These are phyloP conservation scores for Drosophila parabipectinata DNA, from an alignment of 1,140 invertebrate species.

Conservation along the genomic window DNA sequence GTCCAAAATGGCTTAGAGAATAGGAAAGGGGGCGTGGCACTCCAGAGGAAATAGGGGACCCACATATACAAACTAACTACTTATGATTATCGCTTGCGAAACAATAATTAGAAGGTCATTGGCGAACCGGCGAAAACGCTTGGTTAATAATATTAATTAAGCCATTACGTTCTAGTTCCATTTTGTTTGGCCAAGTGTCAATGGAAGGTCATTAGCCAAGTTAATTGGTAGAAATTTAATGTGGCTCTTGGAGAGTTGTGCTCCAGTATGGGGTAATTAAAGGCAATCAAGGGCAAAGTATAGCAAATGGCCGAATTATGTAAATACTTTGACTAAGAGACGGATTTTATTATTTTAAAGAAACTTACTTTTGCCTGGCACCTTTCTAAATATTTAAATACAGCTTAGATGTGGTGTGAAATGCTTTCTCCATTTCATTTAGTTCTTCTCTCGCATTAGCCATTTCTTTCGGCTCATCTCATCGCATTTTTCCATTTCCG, in stretches of 20 bases:
- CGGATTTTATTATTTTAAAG: too few species aligned
- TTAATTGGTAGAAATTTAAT: constrained; percentile 41
- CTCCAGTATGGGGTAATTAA: constrained; percentile 6
- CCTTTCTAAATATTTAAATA: constrained; percentile 13
- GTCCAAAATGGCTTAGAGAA: constrained; percentile 5
- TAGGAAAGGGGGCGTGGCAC: constrained; percentile 17
- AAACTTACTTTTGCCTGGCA: not conserved
- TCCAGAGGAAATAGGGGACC: not conserved
- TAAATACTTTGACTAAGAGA: not conserved
- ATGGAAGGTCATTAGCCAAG: constrained; percentile 19
- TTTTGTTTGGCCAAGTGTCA: constrained; percentile 27
- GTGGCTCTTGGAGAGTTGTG: not conserved
- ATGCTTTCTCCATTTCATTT: constrained; percentile 18
- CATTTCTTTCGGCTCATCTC: constrained; percentile 42
- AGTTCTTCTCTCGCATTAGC: constrained; percentile 32
- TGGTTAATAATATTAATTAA: constrained; percentile 75
- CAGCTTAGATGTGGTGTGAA: constrained; percentile 22
- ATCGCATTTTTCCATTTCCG: constrained; percentile 40
- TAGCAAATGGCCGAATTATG: not conserved
- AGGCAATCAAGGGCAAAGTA: constrained; percentile 3
- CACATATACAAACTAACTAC: not conserved
- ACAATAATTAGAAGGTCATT: constrained; percentile 67
- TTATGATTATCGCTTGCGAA: constrained; percentile 47
- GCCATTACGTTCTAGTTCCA: constrained; percentile 45
- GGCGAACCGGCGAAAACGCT: constrained; percentile 41